Conservation (phyloP, 2,113 vertebrate genomes). For the Xiphophorus maculatus region DNA sequence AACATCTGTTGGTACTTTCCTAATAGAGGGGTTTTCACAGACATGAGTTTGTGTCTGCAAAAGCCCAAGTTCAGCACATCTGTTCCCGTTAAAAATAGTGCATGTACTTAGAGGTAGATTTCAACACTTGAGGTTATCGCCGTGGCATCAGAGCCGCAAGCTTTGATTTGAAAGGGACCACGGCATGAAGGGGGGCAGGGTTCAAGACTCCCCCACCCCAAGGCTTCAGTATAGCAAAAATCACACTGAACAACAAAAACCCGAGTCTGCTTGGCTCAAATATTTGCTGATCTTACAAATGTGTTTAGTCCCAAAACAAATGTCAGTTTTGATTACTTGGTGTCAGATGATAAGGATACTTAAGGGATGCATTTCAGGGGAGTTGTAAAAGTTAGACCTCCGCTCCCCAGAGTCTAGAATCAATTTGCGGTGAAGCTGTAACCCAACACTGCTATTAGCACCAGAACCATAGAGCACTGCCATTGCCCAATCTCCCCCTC, state of each 20-base stretch:
- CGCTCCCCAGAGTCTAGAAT: conserved; percentile 7
- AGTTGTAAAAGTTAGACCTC: neutral
- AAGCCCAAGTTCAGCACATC: conserved; percentile 45
- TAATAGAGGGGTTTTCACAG: neutral
- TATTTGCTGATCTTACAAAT: conserved; percentile 12
- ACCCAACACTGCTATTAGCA: conserved; percentile 50
- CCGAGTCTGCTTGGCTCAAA: neutral
- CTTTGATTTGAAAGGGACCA: conserved; percentile 38
- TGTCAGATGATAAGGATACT: conserved; percentile 21
- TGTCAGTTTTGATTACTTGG: conserved; percentile 22
- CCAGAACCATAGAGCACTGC: conserved; percentile 34
- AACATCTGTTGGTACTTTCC: neutral
- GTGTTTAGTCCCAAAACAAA: conserved; percentile 26
- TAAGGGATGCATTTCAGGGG: conserved; percentile 23
- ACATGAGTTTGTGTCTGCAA: neutral
- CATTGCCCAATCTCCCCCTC: conserved; percentile 20
- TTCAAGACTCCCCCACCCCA: neutral
- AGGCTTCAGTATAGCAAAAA: neutral
- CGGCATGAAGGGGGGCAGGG: neutral
- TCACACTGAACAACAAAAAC: conserved; percentile 15
- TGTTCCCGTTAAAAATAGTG: conserved; percentile 50
- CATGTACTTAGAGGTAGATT: conserved; percentile 10
- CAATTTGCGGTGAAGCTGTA: conserved; percentile 45
- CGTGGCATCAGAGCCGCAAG: conserved; percentile 23
- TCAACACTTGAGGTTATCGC: conserved; percentile 36